These are phyloP conservation scores for Falco naumanni DNA, from an alignment of 2,797 vertebrate genomes.

Conservation along the genomic window DNA sequence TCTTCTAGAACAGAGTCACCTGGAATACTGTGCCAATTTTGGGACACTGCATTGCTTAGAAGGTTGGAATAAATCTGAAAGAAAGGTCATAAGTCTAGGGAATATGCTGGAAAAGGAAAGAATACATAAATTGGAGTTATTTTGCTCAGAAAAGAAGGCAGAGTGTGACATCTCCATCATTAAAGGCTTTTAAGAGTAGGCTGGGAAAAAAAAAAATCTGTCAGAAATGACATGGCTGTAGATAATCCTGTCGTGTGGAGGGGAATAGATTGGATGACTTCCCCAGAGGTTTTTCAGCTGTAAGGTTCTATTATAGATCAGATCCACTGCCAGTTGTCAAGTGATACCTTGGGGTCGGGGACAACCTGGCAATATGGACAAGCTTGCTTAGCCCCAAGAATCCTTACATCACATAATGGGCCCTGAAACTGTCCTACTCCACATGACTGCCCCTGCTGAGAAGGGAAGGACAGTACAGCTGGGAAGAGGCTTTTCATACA, in stretches of 20 bases:
- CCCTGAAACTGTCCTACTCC: not conserved
- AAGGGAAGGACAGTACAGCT: not conserved
- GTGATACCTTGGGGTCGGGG: not conserved
- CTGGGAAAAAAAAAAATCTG: not conserved
- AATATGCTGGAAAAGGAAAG: not conserved
- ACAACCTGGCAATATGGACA: not conserved
- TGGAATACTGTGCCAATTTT: not conserved
- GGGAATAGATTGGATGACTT: slow-evolving; percentile 13
- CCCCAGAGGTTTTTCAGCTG: slow-evolving; percentile 27
- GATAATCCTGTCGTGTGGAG: slow-evolving; percentile 9
- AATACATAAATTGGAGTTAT: not conserved
- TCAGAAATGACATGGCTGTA: slow-evolving; percentile 26
- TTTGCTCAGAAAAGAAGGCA: slow-evolving; percentile 7
- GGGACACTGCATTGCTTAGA: not conserved
- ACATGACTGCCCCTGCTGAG: not conserved
- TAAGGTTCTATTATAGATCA: slow-evolving; percentile 6
- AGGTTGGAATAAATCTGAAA: not conserved
- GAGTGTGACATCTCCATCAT: not conserved
- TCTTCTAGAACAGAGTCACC: not conserved
- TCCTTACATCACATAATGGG: not conserved
- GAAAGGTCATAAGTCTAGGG: not conserved
- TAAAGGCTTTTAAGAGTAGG: slow-evolving; percentile 38
- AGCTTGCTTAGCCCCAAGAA: not conserved
- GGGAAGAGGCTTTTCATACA: not conserved
- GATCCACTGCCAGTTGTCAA: not conserved